These are phyloP conservation scores for Andrena bucephala DNA, from an alignment of 2,888 invertebrate genomes.

Conservation along the genomic window DNA sequence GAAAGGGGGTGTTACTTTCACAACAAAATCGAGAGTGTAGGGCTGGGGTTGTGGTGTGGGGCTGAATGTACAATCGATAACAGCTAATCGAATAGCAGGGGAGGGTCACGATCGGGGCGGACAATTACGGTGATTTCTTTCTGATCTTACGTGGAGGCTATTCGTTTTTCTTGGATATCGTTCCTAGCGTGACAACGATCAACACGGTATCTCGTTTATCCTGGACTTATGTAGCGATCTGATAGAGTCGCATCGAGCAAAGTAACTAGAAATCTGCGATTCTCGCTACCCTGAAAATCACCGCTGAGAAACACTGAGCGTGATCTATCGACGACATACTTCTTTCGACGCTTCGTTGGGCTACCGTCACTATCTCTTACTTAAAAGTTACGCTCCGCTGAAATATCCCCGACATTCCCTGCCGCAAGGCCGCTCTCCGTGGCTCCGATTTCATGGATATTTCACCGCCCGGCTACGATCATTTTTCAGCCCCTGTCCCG, in stretches of 20 bases:
- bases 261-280: conserved; percentile 30
- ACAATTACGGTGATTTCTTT: conserved; percentile 42
- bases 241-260: conserved; percentile 34
- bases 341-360: conserved; percentile 31
- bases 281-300: conserved; percentile 51
- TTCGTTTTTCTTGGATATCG: conserved; percentile 30
- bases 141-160: conserved; percentile 56
- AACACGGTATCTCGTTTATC: conserved; percentile 37
- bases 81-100: conserved; percentile 2
- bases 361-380: conserved; percentile 19
- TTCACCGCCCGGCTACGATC: neutral
- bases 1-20: conserved; percentile 19
- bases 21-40: conserved; percentile 13
- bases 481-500: conserved; percentile 12
- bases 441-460: conserved; percentile 24
- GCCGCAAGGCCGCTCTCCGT: neutral
- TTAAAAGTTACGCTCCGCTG: conserved; percentile 28
- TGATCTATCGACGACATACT: conserved; percentile 30
- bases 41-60: neutral
- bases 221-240: conserved; percentile 32
- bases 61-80: neutral
- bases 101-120: conserved; percentile 16
- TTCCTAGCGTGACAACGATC: conserved; percentile 54
- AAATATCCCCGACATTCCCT: conserved; percentile 34
- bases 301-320: conserved; percentile 37